Base-by-base conservation (phyloP, 2,888 invertebrate species). In the Ditula angustiorana region DNA sequence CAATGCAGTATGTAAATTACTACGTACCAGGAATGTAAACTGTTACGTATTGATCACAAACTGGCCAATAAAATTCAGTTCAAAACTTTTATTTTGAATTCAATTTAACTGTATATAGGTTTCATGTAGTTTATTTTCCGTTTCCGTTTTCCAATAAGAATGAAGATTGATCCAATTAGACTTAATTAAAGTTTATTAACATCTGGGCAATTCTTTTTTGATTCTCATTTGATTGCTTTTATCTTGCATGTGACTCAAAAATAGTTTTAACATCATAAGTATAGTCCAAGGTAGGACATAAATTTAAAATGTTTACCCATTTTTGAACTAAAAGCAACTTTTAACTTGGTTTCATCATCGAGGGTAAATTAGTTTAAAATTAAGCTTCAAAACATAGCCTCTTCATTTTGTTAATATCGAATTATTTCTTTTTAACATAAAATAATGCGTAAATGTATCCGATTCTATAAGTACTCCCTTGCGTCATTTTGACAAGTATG, bases 1-100 rank as follows among this genome's bases (percentile, higher is more conserved):
- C 60, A 44, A 33, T 44, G 13, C 10, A 49, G 37, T 23, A 52
- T 52, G 30, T 60, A 41, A 60, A 52, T 60, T 52, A 52, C 30
- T 16, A 24, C 23, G 21, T 21, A 44, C 13, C 37, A 37, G n/a
- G 41, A 60, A 50, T 59, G 19, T 35, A 24, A 46, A 46, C 46
- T 46, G 24, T 23, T 23, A 24, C 46, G 37, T 49, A 41, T 35
- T 49, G 23, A 24, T 11, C 58, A 21, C 26, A 13, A 47, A 35
- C 16, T 49, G 33, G 2, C 21, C 47, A 16, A 46, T 58, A 49
- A 47, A 58, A 58, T 35, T 46, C 28, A 16, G 10, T 41, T 19
- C 41, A 41, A 19, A 37, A 10, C 10, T 46, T 30, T 7, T 21
- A 57, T 33, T 57, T 57, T 57, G 10, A 11, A 13, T 5, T 30